phyloP scores from a whole-genome alignment of 2,888 invertebrate genomes.

The Syrista parreyssii region DNA sequence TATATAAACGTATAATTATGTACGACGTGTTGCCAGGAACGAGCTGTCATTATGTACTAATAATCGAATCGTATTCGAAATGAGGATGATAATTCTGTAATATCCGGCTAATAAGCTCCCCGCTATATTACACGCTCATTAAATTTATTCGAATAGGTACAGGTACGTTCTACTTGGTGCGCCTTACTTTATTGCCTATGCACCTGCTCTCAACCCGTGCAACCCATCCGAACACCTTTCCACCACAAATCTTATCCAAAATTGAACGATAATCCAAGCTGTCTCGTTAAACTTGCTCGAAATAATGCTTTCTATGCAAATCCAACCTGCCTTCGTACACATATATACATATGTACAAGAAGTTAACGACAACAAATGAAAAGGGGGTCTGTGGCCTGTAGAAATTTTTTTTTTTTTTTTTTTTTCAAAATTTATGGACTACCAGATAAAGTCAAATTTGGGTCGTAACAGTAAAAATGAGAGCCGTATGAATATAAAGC shows the following conservation, averaged over 20 bases:
- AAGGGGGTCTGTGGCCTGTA: background rate
- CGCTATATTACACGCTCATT: slow-evolving; percentile 30
- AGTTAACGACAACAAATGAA: background rate
- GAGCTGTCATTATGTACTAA: background rate
- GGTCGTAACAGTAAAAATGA: background rate
- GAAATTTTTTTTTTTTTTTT: background rate
- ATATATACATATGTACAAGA: background rate
- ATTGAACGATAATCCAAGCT: slow-evolving; percentile 6
- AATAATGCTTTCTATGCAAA: slow-evolving; percentile 9
- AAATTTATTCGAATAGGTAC: slow-evolving; percentile 26
- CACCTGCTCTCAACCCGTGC: slow-evolving; percentile 34
- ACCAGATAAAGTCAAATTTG: background rate
- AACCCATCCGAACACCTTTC: slow-evolving; percentile 4
- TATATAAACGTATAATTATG: background rate
- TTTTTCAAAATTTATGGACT: background rate
- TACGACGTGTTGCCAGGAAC: background rate
- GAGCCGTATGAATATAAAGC: background rate
- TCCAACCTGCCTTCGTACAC: background rate
- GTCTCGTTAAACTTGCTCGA: slow-evolving; percentile 4
- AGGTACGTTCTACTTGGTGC: slow-evolving; percentile 12
- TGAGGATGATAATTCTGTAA: background rate
- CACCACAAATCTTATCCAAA: slow-evolving; percentile 7
- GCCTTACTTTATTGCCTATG: slow-evolving; percentile 39
- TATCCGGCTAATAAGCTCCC: slow-evolving; percentile 1
- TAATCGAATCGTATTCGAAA: slow-evolving; percentile 1